Evolutionary conservation across 1,140 invertebrate species (phyloP), one percentile per base, ranked within the genome.

Genomic region (Zaprionus nigranus): DNA sequence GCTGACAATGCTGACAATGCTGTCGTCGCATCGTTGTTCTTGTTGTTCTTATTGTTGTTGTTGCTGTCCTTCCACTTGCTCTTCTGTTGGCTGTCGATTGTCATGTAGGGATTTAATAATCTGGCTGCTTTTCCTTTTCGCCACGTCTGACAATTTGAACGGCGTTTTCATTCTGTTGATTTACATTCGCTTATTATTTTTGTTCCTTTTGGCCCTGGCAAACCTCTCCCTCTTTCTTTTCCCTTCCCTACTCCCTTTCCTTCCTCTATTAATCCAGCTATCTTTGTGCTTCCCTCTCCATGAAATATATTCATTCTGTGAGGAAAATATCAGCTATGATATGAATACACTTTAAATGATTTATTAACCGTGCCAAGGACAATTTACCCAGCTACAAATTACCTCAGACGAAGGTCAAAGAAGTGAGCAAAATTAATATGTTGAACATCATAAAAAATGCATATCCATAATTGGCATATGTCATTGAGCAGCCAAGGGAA

Each of bases 21-120:
- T 82, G 80, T 82, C 82, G 57, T 30, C 61, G 67, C 51, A 60
- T 66, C 65, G 30, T 49, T 65, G 58, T 57, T 57, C 38, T 49
- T 65, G 58, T 57, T 57, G 28, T 40, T 77, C 24, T 20, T 15
- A 9, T 15, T 43, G 17, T 13, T 53, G 28, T 34, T 56, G n/a
- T 7, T 56, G 26, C 30, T 64, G 26, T 17, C 13, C 40, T n/a
- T 17, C n/a, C 40, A 6, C 40, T 34, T 28, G 49, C 5, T 56
- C 28, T 36, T 56, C 46, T 13, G 59, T 34, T 22, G 36, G 56
- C 56, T 59, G 81, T 69, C 82, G 82, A 81, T 75, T 83, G 71
- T 70, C 78, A 78, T 88, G 78, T 79, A 71, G 68, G 75, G 84
- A 88, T 90, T 88, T 90, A 79, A 88, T 90, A 87, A 88, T 88